phyloP scores from a whole-genome alignment of 1,140 invertebrate genomes.

The Zaprionus camerounensis region DNA sequence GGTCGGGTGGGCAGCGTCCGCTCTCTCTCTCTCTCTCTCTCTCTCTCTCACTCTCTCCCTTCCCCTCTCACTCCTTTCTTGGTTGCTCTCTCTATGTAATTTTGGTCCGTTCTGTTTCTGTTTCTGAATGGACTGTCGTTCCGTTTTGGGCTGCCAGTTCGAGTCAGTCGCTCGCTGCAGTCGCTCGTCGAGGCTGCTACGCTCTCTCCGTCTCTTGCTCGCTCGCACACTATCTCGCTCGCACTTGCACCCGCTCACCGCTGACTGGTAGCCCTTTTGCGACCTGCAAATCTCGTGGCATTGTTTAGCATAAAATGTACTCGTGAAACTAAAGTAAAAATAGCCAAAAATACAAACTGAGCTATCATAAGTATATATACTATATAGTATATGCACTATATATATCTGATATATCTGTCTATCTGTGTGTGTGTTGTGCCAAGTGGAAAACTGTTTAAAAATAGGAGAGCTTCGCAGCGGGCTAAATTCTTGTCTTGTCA shows the following conservation, averaged over 20 bases:
- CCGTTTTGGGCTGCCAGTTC: constrained; percentile 32
- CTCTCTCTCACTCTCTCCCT: neutral
- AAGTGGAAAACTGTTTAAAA: constrained; percentile 73
- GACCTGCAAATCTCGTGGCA: constrained; percentile 11
- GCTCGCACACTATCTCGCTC: constrained; percentile 4
- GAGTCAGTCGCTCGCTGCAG: constrained; percentile 65
- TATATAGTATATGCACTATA: constrained; percentile 6
- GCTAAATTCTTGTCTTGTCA: neutral
- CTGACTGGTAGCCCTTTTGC: neutral
- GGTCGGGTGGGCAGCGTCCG: neutral
- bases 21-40: constrained; percentile 11
- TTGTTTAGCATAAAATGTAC: constrained; percentile 14
- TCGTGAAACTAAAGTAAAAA: constrained; percentile 50
- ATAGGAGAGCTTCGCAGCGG: constrained; percentile 55
- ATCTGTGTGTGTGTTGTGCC: constrained; percentile 38
- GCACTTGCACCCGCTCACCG: neutral
- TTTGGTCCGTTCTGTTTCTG: neutral
- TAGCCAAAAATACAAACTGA: constrained; percentile 38
- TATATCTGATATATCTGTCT: neutral
- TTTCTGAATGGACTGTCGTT: constrained; percentile 48
- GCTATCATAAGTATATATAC: constrained; percentile 24
- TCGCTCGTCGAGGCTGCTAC: constrained; percentile 45
- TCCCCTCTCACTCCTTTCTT: neutral
- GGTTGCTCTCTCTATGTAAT: neutral
- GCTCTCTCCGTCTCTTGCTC: neutral